Conservation (phyloP, 2,888 invertebrate genomes). For the Selenia dentaria region DNA sequence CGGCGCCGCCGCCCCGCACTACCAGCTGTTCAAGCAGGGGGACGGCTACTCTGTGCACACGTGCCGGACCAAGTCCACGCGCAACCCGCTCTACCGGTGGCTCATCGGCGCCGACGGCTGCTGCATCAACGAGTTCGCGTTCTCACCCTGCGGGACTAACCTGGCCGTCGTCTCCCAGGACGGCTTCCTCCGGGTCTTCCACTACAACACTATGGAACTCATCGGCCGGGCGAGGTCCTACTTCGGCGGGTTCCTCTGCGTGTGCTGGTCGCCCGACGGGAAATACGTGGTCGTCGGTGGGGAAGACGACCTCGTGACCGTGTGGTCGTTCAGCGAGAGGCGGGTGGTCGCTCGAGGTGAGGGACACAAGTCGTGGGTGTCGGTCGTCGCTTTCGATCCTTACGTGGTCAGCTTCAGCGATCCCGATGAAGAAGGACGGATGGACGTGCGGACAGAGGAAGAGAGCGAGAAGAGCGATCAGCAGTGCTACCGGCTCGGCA, state of each 20-base stretch:
- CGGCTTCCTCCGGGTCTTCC: slow-evolving; percentile 97
- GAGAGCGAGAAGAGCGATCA: slow-evolving; percentile 58
- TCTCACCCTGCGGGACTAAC: slow-evolving; percentile 97
- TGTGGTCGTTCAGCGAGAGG: slow-evolving; percentile 97
- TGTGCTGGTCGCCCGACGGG: slow-evolving; percentile 99
- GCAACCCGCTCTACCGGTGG: slow-evolving; percentile 96
- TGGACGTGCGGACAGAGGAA: too few relatives aligned
- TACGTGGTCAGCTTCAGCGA: slow-evolving; percentile 90
- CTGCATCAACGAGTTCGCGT: slow-evolving; percentile 98
- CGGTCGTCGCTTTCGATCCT: slow-evolving; percentile 97
- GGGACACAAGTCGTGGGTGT: slow-evolving; percentile 99
- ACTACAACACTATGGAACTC: slow-evolving; percentile 98
- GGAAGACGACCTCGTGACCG: slow-evolving; percentile 98
- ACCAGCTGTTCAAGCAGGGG: slow-evolving; percentile 97
- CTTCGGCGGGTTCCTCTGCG: slow-evolving; percentile 98
- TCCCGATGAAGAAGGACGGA: slow-evolving; percentile 85
- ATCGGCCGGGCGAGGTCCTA: slow-evolving; percentile 97
- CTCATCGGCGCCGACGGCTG: slow-evolving; percentile 92
- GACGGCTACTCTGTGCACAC: slow-evolving; percentile 97
- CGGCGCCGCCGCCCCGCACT: slow-evolving; percentile 95
- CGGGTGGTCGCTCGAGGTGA: slow-evolving; percentile 98
- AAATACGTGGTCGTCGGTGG: slow-evolving; percentile 98
- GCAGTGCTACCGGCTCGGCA: slow-evolving; percentile 94
- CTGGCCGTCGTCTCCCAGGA: slow-evolving; percentile 97
- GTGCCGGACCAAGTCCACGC: slow-evolving; percentile 97